A percentile compares a stretch with the other conserved stretches of the same genome.
Conservation (phyloP, 2,888 invertebrate genomes). For the Lasioglossum pauxillum region DNA sequence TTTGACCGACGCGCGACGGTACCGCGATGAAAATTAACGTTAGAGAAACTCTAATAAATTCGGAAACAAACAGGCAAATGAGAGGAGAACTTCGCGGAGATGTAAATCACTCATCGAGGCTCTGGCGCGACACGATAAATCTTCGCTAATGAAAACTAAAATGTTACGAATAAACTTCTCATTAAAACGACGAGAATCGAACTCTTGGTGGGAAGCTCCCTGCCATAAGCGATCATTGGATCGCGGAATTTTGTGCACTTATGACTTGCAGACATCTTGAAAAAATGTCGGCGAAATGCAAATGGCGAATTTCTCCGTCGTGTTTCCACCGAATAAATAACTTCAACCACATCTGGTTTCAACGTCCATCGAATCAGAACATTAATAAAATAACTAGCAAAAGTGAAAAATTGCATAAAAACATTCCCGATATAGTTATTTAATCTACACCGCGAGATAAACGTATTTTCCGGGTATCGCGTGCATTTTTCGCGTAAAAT, state of each 20-base stretch:
- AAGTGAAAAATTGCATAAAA: neutral
- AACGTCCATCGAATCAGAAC: neutral
- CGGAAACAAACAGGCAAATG: neutral
- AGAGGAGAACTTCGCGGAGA: neutral
- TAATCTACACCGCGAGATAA: neutral
- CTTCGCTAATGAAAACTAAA: neutral
- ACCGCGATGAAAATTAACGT: neutral
- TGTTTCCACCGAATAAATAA: neutral
- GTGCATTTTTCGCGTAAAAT: neutral
- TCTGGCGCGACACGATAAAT: neutral
- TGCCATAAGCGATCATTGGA: neutral
- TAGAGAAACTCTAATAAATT: conserved; percentile 4
- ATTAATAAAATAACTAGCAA: neutral
- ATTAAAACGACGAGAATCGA: neutral
- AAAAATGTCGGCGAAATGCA: neutral
- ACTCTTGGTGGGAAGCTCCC: neutral
- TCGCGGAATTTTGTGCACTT: neutral
- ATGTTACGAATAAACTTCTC: neutral
- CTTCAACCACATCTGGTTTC: neutral
- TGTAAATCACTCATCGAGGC: neutral
- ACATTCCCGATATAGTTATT: neutral
- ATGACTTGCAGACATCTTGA: neutral
- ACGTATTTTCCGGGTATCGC: neutral
- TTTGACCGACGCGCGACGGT: neutral
- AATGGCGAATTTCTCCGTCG: neutral